phyloP scores from a whole-genome alignment of 2,113 vertebrate genomes.

The Poeciliopsis prolifica region DNA sequence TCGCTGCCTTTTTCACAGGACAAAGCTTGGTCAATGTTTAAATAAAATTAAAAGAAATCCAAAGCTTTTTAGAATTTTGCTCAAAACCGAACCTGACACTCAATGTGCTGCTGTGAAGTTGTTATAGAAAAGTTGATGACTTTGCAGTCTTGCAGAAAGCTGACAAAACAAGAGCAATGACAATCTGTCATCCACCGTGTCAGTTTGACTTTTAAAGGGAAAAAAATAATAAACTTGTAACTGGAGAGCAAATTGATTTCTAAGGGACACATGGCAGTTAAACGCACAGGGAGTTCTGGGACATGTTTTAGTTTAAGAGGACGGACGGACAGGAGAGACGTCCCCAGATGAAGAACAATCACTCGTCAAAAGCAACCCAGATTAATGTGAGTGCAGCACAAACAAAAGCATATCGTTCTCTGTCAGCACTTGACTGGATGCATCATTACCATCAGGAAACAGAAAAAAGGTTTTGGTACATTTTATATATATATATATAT shows the following conservation, averaged over 20 bases:
- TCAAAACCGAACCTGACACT: background rate
- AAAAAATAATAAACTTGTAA: conserved; percentile 14
- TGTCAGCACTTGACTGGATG: conserved; percentile 8
- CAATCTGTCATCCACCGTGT: conserved; percentile 3
- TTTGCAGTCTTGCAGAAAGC: conserved; percentile 15
- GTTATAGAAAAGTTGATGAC: conserved; percentile 24
- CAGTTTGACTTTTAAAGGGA: conserved; percentile 23
- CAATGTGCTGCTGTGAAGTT: background rate
- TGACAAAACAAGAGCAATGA: conserved; percentile 14
- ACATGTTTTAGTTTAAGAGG: conserved; percentile 19
- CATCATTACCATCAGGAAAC: conserved; percentile 28
- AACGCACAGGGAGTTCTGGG: conserved; percentile 1
- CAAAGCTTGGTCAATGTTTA: background rate
- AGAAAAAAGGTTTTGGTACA: conserved; percentile 12
- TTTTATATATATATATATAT: background rate
- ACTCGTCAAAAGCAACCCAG: background rate
- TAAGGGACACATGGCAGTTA: background rate
- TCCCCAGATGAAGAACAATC: background rate
- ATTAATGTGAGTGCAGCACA: conserved; percentile 40
- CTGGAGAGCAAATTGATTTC: conserved; percentile 22
- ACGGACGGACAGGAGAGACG: background rate
- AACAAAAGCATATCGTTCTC: background rate
- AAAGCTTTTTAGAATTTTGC: background rate
- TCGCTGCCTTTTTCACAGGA: background rate
- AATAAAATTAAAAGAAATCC: background rate